phyloP scores from a whole-genome alignment of 2,797 vertebrate genomes.

The Synaphobranchus kaupii region DNA sequence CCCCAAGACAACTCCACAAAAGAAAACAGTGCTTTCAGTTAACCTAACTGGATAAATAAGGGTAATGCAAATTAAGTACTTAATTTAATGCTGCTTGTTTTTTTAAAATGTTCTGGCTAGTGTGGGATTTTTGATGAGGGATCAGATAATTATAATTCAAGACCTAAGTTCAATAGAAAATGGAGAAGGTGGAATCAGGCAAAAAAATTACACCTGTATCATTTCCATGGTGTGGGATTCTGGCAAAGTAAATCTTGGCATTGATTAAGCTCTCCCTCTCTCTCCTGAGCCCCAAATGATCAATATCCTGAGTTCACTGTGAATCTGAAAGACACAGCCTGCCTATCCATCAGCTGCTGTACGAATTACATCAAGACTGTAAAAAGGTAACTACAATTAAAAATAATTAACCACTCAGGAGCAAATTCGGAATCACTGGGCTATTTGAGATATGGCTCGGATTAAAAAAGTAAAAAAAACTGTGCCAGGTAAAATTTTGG shows the following conservation, averaged over 20 bases:
- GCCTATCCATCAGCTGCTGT: not conserved
- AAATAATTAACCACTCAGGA: conserved; percentile 26
- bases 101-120: not conserved
- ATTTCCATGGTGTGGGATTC: not conserved
- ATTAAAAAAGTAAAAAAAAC: conserved; percentile 12
- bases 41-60: no score
- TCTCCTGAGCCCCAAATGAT: not conserved
- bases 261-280: not conserved
- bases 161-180: not conserved
- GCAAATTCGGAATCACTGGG: conserved; percentile 7
- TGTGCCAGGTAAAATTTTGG: conserved; percentile 32
- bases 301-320: not conserved
- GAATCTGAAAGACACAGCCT: not conserved
- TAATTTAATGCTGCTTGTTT: not conserved
- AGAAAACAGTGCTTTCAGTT: no score
- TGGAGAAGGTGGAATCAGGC: not conserved
- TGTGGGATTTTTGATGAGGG: not conserved
- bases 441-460: not conserved
- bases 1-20: no score
- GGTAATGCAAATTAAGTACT: not conserved
- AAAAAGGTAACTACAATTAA: conserved; percentile 12
- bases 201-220: not conserved
- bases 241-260: not conserved
- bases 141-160: not conserved
- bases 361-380: conserved; percentile 2